Evolutionary conservation across 2,888 invertebrate genomes (phyloP).

Genomic region (Sepiola atlantica): DNA sequence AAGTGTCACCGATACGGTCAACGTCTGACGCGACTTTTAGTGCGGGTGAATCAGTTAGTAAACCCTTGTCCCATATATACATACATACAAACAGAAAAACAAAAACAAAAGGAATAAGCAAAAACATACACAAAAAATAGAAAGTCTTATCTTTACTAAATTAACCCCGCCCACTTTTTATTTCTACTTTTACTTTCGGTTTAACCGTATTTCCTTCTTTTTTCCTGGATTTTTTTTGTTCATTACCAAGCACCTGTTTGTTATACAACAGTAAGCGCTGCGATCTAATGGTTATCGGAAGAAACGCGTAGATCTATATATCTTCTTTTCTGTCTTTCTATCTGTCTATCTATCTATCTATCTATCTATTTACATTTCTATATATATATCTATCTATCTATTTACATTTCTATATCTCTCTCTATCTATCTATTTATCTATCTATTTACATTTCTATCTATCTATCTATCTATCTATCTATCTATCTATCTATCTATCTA

Average conservation of each 20-base stretch:
- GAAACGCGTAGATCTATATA: not conserved
- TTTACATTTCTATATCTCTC: too few species aligned
- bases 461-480: too few species aligned
- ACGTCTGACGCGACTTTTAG: constrained; percentile 14
- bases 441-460: too few species aligned
- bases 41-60: not conserved
- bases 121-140: not conserved
- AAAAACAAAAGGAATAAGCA: too few species aligned
- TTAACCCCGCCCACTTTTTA: not conserved
- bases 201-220: not conserved
- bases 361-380: too few species aligned
- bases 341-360: not conserved
- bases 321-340: too few species aligned
- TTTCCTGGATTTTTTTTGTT: not conserved
- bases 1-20: constrained; percentile 12
- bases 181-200: not conserved
- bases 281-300: not conserved
- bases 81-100: too few species aligned
- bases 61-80: not conserved
- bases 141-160: too few species aligned
- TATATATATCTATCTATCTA: too few species aligned
- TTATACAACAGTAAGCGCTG: not conserved
- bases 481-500: too few species aligned
- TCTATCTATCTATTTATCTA: not conserved
- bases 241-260: not conserved